Evolutionary conservation across 2,113 vertebrate genomes (phyloP), one percentile per base, ranked within the genome.

Genomic region (Pyrgilauda ruficollis): DNA sequence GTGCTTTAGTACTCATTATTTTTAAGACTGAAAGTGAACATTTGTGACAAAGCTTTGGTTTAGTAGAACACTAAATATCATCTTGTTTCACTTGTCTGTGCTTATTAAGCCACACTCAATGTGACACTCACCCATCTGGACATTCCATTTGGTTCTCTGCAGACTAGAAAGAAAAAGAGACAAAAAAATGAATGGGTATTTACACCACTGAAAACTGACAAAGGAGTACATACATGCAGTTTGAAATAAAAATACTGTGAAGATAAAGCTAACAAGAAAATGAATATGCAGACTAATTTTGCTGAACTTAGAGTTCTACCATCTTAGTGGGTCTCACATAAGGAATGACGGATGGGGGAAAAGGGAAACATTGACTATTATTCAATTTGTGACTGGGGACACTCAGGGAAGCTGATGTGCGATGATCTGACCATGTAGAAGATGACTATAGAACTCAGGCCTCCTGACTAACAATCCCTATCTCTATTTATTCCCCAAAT

Each of bases 61-160:
- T 58, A 67, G 24, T 31, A 19, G 67, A 79, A 68, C 23, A 46
- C 21, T 31, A 47, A 72, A 50, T 68, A 74, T 37, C 39, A 21
- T 64, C 44, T 94, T 50, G 19, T 24, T 55, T 92, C 21, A 41
- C 16, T 69, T 68, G 3, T 68, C 27, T 86, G 53, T 69, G 49
- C 22, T 76, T 52, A 35, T 84, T 50, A 84, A 84, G 74, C 13
- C 30, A 82, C 18, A 37, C 2, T 53, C 43, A 58, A 44, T 62
- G 47, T 44, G 28, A 84, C 84, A 97, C 96, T 97, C 46, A 97
- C 97, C 49, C 0, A 2, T 94, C 92, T 97, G 59, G 93, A 52
- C 73, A 76, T 47, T 90, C 97, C 97, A 46, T 96, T 96, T 88
- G 95, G 41, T 87, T 96, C 97, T 35, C 68, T 92, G 39, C 97